Evolutionary conservation across 2,888 invertebrate genomes (phyloP).

Genomic region (Tinea semifulvella): DNA sequence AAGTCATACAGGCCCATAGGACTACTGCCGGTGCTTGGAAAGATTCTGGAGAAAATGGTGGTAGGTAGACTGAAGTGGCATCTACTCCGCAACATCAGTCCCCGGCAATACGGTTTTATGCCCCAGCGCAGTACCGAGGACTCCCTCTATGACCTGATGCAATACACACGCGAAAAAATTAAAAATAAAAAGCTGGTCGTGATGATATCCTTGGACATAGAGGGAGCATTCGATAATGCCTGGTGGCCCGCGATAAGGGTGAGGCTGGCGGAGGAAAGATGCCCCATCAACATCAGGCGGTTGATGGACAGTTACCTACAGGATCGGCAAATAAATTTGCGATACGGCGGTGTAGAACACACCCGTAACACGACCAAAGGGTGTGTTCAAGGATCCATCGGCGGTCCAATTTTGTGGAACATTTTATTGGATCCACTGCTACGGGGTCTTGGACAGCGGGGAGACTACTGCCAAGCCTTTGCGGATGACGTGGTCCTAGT

Average conservation of each 20-base stretch:
- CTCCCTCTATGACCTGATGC: conserved; percentile 3
- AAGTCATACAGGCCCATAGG: conserved; percentile 10
- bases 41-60: neutral
- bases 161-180: too few relatives aligned
- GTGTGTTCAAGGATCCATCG: conserved; percentile 18
- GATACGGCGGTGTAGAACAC: conserved; percentile 16
- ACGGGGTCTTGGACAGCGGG: too few relatives aligned
- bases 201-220: too few relatives aligned
- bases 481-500: too few relatives aligned
- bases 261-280: neutral
- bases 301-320: conserved; percentile 7
- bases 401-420: too few relatives aligned
- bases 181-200: too few relatives aligned
- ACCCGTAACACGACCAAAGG: conserved; percentile 14
- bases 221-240: neutral
- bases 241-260: neutral
- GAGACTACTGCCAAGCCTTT: too few relatives aligned
- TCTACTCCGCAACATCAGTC: neutral
- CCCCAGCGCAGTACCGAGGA: too few relatives aligned
- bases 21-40: neutral
- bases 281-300: neutral
- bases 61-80: neutral
- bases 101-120: too few relatives aligned
- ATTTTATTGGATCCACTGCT: too few relatives aligned
- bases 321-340: conserved; percentile 13